Conservation (phyloP, 2,797 vertebrate genomes). For the Catamblyrhynchus diadema region DNA sequence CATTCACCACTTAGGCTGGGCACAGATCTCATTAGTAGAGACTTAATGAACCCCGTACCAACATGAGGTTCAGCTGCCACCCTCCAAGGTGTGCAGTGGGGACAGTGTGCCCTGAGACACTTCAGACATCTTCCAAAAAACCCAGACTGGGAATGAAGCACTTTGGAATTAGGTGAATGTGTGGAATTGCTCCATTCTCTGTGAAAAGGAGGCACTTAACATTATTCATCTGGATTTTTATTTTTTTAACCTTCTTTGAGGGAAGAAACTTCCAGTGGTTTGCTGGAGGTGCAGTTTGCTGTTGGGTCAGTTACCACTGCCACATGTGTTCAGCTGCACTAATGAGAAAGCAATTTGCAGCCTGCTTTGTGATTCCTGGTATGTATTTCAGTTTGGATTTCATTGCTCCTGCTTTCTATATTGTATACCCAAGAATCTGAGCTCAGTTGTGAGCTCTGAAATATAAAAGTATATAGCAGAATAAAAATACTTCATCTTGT, state of each 20-base stretch:
- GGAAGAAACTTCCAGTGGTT: not conserved
- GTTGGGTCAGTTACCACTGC: not conserved
- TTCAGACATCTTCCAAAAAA: not conserved
- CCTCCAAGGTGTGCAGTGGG: not conserved
- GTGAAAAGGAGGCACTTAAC: not conserved
- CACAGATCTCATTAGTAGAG: not conserved
- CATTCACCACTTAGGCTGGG: not conserved
- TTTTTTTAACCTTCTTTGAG: not conserved
- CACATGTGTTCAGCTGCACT: constrained; percentile 5
- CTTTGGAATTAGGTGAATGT: not conserved
- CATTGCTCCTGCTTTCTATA: constrained; percentile 65
- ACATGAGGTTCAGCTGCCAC: fast-evolving
- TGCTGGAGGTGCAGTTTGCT: not conserved
- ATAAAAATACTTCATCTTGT: constrained; percentile 70
- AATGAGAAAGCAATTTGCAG: constrained; percentile 50
- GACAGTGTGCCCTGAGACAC: not conserved
- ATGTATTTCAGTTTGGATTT: constrained; percentile 52
- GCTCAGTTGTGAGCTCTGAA: constrained; percentile 68
- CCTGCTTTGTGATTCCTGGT: constrained; percentile 37
- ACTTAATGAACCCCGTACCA: not conserved
- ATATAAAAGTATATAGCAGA: constrained; percentile 71
- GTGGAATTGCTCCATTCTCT: not conserved
- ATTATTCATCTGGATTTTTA: not conserved
- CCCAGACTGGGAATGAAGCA: not conserved
- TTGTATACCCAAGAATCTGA: constrained; percentile 66